phyloP scores from a whole-genome alignment of 2,797 vertebrate species.

The Chloroceryle amazona region DNA sequence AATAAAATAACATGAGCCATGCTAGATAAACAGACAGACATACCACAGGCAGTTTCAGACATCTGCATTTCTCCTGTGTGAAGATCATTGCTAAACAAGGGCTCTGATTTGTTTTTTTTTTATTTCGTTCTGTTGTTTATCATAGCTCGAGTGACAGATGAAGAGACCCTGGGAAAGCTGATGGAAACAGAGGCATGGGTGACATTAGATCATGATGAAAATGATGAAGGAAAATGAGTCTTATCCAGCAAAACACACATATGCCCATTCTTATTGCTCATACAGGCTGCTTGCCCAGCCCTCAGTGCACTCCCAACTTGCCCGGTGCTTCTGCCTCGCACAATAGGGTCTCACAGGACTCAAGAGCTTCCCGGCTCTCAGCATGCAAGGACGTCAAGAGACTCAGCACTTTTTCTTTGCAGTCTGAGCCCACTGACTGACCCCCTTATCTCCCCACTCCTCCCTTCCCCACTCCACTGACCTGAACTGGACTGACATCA shows the following conservation, averaged over 20 bases:
- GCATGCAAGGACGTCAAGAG: background rate
- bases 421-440: accelerated
- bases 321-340: accelerated
- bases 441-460: background rate
- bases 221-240: background rate
- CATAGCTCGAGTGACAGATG: background rate
- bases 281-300: background rate
- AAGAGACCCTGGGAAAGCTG: background rate
- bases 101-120: background rate
- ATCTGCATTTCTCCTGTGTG: background rate
- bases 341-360: accelerated
- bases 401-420: background rate
- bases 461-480: background rate
- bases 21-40: background rate
- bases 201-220: background rate
- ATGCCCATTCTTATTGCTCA: background rate
- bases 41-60: background rate
- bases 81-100: background rate
- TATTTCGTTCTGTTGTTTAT: background rate
- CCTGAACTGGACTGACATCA: background rate
- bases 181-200: background rate
- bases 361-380: background rate
- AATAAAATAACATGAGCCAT: slow-evolving; percentile 21
- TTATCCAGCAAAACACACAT: background rate
- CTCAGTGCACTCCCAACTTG: accelerated